A percentile compares a stretch with the other conserved stretches of the same genome.
Evolutionary conservation across 2,797 vertebrate genomes (phyloP).

Genomic region (Pipistrellus kuhlii): DNA sequence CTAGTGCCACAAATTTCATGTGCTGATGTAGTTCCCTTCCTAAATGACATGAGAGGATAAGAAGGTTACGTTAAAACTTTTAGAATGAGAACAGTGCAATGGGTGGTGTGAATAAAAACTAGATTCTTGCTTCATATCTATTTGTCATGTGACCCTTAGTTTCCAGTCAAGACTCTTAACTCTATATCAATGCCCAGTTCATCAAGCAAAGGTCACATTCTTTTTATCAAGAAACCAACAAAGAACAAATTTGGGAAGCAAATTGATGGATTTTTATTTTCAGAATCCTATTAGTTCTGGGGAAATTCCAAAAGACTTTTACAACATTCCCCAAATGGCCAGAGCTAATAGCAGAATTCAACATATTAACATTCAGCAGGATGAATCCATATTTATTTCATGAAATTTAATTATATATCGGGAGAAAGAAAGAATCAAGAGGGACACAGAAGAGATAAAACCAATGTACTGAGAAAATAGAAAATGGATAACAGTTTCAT

Average conservation of each 20-base stretch:
- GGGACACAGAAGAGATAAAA: slow-evolving; percentile 51
- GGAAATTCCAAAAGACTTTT: slow-evolving; percentile 72
- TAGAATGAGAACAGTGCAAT: neutral
- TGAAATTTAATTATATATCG: slow-evolving; percentile 74
- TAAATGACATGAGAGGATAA: slow-evolving; percentile 34
- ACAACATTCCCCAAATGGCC: slow-evolving; percentile 52
- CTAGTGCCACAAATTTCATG: slow-evolving; percentile 25
- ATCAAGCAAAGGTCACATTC: slow-evolving; percentile 65
- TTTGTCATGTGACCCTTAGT: neutral
- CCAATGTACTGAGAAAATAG: slow-evolving; percentile 40
- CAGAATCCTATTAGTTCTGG: slow-evolving; percentile 50
- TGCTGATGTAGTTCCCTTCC: slow-evolving; percentile 29
- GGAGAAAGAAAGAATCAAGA: slow-evolving; percentile 66
- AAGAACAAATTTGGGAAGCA: slow-evolving; percentile 56
- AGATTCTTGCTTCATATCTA: neutral
- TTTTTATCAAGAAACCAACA: slow-evolving; percentile 64
- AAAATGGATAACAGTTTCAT: slow-evolving; percentile 41
- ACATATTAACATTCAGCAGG: slow-evolving; percentile 60
- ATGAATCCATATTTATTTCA: slow-evolving; percentile 75
- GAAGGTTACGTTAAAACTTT: neutral
- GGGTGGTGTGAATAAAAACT: neutral
- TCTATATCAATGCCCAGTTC: slow-evolving; percentile 57
- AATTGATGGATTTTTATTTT: slow-evolving; percentile 74
- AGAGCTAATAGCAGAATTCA: slow-evolving; percentile 71
- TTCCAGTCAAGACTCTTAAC: slow-evolving; percentile 4